phyloP scores from a whole-genome alignment of 2,888 invertebrate species.

The Trichogramma evanescens region DNA sequence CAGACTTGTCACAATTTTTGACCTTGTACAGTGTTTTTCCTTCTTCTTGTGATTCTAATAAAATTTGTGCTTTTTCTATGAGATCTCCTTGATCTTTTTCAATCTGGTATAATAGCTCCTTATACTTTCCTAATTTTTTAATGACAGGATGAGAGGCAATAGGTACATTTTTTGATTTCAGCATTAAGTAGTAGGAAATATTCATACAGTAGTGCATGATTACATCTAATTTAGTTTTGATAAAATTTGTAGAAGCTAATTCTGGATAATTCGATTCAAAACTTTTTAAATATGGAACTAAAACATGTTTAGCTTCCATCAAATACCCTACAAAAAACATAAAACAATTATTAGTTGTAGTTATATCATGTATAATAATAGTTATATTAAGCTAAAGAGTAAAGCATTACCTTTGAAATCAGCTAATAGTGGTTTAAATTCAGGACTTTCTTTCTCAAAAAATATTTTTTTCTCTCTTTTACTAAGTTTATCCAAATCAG shows the following conservation, averaged over 20 bases:
- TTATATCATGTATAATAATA: background rate
- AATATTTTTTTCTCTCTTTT: slow-evolving; percentile 70
- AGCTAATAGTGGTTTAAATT: slow-evolving; percentile 68
- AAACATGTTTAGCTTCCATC: slow-evolving; percentile 57
- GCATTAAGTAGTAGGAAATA: slow-evolving; percentile 74
- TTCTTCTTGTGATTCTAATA: slow-evolving; percentile 50
- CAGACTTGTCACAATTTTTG: slow-evolving; percentile 12
- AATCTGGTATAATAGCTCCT: slow-evolving; percentile 68
- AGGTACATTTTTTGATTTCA: slow-evolving; percentile 68
- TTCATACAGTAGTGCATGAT: slow-evolving; percentile 77
- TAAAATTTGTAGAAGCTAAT: slow-evolving; percentile 63
- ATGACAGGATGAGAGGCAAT: slow-evolving; percentile 84
- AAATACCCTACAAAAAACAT: slow-evolving; percentile 46
- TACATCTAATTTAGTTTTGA: slow-evolving; percentile 63
- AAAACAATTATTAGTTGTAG: slow-evolving; percentile 4
- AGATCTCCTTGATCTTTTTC: slow-evolving; percentile 63
- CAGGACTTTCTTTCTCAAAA: slow-evolving; percentile 80
- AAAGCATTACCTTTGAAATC: slow-evolving; percentile 66
- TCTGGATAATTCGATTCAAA: slow-evolving; percentile 58
- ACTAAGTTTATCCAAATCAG: slow-evolving; percentile 69
- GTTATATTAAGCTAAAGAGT: background rate
- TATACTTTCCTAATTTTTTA: slow-evolving; percentile 73
- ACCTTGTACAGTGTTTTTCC: slow-evolving; percentile 22
- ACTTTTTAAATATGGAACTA: slow-evolving; percentile 63
- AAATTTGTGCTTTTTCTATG: slow-evolving; percentile 60